A percentile compares a stretch with the other conserved stretches of the same genome.
Evolutionary conservation across 2,797 vertebrate genomes (phyloP).

Genomic region (Acanthopagrus latus): DNA sequence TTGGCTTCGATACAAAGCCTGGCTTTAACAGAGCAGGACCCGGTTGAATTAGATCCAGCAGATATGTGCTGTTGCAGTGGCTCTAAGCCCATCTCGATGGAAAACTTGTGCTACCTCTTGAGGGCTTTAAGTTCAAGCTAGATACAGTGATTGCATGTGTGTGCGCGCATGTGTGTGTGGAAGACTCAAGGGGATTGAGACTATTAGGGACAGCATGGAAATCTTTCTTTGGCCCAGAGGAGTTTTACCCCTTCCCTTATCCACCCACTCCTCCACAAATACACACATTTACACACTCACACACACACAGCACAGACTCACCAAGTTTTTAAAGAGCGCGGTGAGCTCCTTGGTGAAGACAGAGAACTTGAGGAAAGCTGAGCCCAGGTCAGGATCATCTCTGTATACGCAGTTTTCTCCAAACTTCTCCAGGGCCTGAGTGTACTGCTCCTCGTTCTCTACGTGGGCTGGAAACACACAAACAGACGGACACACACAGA

Average conservation of each 20-base stretch:
- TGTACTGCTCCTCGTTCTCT: constrained; percentile 99
- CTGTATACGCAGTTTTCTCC: constrained; percentile 98
- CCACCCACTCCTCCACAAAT: constrained; percentile 3
- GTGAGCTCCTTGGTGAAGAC: constrained; percentile 99
- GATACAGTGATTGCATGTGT: constrained; percentile 20
- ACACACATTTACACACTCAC: constrained; percentile 2
- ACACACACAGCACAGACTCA: constrained; percentile 77
- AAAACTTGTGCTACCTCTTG: constrained; percentile 55
- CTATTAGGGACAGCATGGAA: constrained; percentile 66
- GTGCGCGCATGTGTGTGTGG: constrained; percentile 12
- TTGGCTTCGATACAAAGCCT: constrained; percentile 27
- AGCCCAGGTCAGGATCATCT: constrained; percentile 98
- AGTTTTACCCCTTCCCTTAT: constrained; percentile 9
- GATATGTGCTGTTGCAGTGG: constrained; percentile 54
- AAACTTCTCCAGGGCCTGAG: constrained; percentile 98
- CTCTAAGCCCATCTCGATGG: constrained; percentile 39
- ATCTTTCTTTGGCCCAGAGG: constrained; percentile 40
- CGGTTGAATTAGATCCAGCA: constrained; percentile 50
- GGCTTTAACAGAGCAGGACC: constrained; percentile 30
- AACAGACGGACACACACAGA: background rate
- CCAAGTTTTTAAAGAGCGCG: constrained; percentile 99
- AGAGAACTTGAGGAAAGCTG: constrained; percentile 98
- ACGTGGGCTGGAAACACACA: constrained; percentile 90
- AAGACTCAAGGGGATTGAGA: constrained; percentile 49
- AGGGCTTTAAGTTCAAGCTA: constrained; percentile 52